phyloP scores from a whole-genome alignment of 2,888 invertebrate genomes.

The Drosophila fungiperda region DNA sequence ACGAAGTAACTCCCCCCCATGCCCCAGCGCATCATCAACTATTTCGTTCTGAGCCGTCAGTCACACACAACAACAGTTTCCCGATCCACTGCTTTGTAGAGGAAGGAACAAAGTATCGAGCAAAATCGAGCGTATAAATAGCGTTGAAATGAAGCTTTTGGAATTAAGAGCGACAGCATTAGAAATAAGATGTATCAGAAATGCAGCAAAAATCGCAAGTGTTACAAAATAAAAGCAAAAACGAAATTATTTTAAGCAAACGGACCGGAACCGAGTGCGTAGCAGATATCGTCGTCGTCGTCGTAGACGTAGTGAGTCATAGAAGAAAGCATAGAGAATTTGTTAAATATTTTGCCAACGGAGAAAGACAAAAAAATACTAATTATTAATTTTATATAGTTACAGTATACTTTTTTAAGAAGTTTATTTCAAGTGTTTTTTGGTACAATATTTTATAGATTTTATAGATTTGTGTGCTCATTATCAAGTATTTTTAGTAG shows the following conservation, averaged over 20 bases:
- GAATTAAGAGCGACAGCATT: slow-evolving; percentile 26
- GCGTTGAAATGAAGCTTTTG: slow-evolving; percentile 25
- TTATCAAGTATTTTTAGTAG: slow-evolving; percentile 62
- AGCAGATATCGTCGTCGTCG: slow-evolving; percentile 12
- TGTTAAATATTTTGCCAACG: slow-evolving; percentile 66
- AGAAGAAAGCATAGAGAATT: slow-evolving; percentile 60
- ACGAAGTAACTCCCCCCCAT: slow-evolving; percentile 1
- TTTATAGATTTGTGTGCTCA: slow-evolving; percentile 61
- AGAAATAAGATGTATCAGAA: slow-evolving; percentile 48
- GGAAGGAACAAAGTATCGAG: slow-evolving; percentile 21
- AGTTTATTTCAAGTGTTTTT: slow-evolving; percentile 58
- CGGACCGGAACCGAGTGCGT: slow-evolving; percentile 35
- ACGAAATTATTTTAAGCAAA: slow-evolving; percentile 47
- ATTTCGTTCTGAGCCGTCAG: slow-evolving; percentile 34
- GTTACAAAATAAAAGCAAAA: slow-evolving; percentile 36
- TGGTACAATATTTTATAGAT: slow-evolving; percentile 60
- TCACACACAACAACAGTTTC: slow-evolving; percentile 21
- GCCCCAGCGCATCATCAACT: neutral
- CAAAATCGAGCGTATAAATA: slow-evolving; percentile 19
- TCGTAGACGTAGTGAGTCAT: slow-evolving; percentile 42
- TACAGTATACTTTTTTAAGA: slow-evolving; percentile 58
- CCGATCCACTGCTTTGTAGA: slow-evolving; percentile 23
- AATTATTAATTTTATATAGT: slow-evolving; percentile 50
- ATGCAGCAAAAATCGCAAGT: slow-evolving; percentile 25
- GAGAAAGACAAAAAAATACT: slow-evolving; percentile 52